These are phyloP conservation scores for Pavo muticus DNA, from an alignment of 2,113 vertebrate genomes.

Conservation along the genomic window DNA sequence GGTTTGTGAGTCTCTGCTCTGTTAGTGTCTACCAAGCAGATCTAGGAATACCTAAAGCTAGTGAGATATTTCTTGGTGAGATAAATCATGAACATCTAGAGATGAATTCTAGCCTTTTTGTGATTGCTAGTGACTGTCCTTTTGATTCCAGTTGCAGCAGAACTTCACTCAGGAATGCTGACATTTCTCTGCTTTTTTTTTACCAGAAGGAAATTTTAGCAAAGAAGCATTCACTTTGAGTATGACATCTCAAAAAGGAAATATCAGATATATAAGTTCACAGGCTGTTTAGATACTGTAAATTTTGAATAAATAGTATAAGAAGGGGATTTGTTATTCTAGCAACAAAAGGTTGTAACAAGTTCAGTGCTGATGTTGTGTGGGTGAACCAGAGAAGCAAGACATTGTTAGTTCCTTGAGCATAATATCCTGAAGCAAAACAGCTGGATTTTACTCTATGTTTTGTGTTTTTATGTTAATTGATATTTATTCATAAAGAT, in stretches of 20 bases:
- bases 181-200: not conserved
- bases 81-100: not conserved
- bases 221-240: not conserved
- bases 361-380: not conserved
- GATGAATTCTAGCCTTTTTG: not conserved
- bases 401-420: not conserved
- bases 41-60: not conserved
- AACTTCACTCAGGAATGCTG: not conserved
- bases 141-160: not conserved
- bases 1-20: not conserved
- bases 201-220: not conserved
- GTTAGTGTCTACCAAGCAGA: not conserved
- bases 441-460: not conserved
- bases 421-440: slow-evolving; percentile 6
- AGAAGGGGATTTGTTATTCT: not conserved
- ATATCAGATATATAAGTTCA: not conserved
- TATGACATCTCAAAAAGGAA: not conserved
- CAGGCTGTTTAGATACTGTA: not conserved
- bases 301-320: not conserved
- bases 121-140: not conserved
- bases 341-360: not conserved
- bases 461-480: not conserved
- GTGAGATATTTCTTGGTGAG: not conserved
- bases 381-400: not conserved
- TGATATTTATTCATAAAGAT: slow-evolving; percentile 10